A percentile compares a stretch with the other conserved stretches of the same genome.
These are phyloP conservation scores for Berghia stephanieae DNA, from an alignment of 1,140 invertebrate genomes.

Conservation along the genomic window DNA sequence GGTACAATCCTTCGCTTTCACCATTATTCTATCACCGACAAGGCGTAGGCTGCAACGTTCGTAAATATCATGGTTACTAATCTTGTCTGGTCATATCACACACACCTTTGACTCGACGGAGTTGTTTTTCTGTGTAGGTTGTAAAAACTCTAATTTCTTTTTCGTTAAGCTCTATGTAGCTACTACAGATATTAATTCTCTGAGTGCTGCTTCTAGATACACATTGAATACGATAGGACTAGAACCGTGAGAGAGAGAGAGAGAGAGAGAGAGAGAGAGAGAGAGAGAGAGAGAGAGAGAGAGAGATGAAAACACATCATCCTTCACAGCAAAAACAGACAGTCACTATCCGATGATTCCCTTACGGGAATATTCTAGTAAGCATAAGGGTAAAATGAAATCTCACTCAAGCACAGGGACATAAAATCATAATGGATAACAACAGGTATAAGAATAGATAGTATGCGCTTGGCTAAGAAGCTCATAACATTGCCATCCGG, in stretches of 20 bases:
- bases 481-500: too few species aligned
- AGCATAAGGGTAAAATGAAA: neutral
- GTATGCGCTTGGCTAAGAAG: too few species aligned
- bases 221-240: neutral
- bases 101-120: neutral
- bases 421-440: neutral
- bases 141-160: neutral
- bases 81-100: too few species aligned
- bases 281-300: constrained; percentile 23
- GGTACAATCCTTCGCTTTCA: too few species aligned
- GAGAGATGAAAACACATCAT: constrained; percentile 10
- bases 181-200: neutral
- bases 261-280: constrained; percentile 28
- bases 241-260: neutral
- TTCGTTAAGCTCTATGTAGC: neutral
- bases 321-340: neutral
- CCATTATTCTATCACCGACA: too few species aligned
- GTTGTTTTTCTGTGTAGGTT: neutral
- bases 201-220: neutral
- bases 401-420: neutral
- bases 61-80: neutral
- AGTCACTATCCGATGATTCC: neutral
- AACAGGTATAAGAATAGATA: neutral
- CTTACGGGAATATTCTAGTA: neutral
- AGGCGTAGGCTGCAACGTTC: neutral